Conservation (phyloP, 2,113 vertebrate genomes). For the Nothobranchius furzeri region DNA sequence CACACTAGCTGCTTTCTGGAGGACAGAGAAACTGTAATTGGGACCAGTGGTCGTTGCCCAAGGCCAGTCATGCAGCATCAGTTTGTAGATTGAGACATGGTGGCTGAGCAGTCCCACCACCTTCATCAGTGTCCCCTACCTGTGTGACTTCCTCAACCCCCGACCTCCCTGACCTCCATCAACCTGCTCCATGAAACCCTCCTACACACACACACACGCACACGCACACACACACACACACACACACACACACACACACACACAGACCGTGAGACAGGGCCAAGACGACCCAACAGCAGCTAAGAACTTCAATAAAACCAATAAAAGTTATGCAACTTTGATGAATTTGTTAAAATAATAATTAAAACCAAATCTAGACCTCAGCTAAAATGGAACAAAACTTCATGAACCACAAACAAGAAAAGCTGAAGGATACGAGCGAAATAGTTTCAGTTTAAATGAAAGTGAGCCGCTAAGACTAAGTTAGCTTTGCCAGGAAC, state of each 20-base stretch:
- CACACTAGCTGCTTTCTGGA: conserved; percentile 73
- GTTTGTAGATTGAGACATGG: conserved; percentile 69
- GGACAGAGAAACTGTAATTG: conserved; percentile 74
- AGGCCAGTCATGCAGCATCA: conserved; percentile 65
- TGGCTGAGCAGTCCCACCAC: conserved; percentile 69
- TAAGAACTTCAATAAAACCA: not conserved
- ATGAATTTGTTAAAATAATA: too few species aligned
- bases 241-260: conserved; percentile 53
- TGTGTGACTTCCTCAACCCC: conserved; percentile 53
- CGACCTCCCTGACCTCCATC: conserved; percentile 30
- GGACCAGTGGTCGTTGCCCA: conserved; percentile 69
- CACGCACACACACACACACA: conserved; percentile 42
- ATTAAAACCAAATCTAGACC: too few species aligned
- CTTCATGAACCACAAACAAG: not conserved
- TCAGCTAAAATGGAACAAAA: too few species aligned
- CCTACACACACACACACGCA: conserved; percentile 11
- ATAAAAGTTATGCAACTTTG: too few species aligned
- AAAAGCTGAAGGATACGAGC: not conserved
- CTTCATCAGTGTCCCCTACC: conserved; percentile 60
- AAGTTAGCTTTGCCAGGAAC: not conserved
- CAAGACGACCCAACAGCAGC: conserved; percentile 36
- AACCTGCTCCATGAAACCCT: conserved; percentile 32
- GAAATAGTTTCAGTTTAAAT: not conserved
- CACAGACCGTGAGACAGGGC: conserved; percentile 62
- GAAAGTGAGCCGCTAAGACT: not conserved